A percentile compares a stretch with the other conserved stretches of the same genome.
These are phyloP conservation scores for Tinamus major DNA, from an alignment of 2,797 vertebrate species.

Conservation along the genomic window DNA sequence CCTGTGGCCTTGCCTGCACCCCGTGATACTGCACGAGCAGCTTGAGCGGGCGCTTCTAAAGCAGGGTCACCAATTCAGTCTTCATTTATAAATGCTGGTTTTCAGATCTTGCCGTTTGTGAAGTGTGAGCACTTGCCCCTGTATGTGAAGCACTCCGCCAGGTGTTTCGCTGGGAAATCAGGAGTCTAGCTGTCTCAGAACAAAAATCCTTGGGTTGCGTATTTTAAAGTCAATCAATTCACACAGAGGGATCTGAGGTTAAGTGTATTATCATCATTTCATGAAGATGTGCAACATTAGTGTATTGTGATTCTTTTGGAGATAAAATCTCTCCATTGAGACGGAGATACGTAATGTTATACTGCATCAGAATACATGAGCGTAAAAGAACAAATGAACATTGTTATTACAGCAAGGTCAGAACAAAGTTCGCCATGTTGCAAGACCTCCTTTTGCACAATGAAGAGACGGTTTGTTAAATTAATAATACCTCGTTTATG, in stretches of 20 bases:
- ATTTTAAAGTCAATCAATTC: neutral
- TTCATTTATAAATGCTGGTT: neutral
- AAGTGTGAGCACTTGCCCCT: neutral
- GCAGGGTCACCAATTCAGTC: neutral
- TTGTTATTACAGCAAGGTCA: neutral
- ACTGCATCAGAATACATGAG: neutral
- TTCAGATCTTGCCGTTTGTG: neutral
- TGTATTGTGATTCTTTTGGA: slow-evolving; percentile 12
- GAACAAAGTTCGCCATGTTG: neutral
- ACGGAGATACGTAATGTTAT: neutral
- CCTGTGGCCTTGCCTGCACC: neutral
- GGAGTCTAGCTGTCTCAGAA: neutral
- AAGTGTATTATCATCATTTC: slow-evolving; percentile 28
- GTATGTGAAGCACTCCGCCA: neutral
- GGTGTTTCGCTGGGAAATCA: neutral
- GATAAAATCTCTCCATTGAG: slow-evolving; percentile 33
- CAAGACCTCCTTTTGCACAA: neutral
- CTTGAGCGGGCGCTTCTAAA: neutral
- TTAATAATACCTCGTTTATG: neutral
- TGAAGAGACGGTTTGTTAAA: neutral
- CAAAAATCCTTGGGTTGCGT: too few relatives aligned
- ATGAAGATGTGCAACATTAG: neutral
- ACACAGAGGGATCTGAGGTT: neutral
- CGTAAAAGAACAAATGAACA: slow-evolving; percentile 5
- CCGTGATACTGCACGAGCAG: neutral